Conservation (phyloP, 2,797 vertebrate genomes). For the Myripristis jacobus region DNA sequence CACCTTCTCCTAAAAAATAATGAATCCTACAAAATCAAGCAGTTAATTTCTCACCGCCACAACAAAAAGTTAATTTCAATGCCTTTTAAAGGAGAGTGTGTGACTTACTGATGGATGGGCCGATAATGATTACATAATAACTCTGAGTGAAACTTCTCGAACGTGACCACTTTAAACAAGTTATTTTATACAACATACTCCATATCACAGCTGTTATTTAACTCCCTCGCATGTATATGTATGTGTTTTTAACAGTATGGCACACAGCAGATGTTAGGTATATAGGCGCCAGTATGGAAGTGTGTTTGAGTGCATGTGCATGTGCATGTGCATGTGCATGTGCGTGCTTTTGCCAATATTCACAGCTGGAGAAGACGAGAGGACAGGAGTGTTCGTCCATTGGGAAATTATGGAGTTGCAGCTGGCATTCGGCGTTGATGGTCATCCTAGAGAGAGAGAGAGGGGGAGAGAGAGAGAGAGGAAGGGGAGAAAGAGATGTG, state of each 20-base stretch:
- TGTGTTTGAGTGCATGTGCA: slow-evolving; percentile 35
- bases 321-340: slow-evolving; percentile 35
- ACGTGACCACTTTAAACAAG: too few relatives aligned
- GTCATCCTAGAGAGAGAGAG: slow-evolving; percentile 85
- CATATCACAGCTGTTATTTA: too few relatives aligned
- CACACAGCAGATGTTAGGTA: neutral
- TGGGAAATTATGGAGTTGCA: slow-evolving; percentile 95
- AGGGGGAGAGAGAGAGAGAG: slow-evolving; percentile 7
- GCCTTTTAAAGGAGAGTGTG: slow-evolving; percentile 11
- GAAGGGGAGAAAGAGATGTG: neutral
- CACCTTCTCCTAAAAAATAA: slow-evolving; percentile 19
- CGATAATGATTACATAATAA: neutral
- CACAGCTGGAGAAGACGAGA: slow-evolving; percentile 96
- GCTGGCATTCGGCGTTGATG: slow-evolving; percentile 94
- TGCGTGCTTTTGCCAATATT: slow-evolving; percentile 71
- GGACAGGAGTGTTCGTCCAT: slow-evolving; percentile 97
- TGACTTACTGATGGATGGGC: slow-evolving; percentile 17
- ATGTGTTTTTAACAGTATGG: neutral
- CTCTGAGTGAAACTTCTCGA: too few relatives aligned
- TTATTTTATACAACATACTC: too few relatives aligned
- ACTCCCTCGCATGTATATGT: too few relatives aligned
- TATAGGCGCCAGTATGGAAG: neutral
- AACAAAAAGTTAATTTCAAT: slow-evolving; percentile 24
- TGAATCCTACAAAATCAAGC: neutral
- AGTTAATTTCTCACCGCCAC: slow-evolving; percentile 35